phyloP scores from a whole-genome alignment of 2,888 invertebrate species.

The Linnaemya tessellans region DNA sequence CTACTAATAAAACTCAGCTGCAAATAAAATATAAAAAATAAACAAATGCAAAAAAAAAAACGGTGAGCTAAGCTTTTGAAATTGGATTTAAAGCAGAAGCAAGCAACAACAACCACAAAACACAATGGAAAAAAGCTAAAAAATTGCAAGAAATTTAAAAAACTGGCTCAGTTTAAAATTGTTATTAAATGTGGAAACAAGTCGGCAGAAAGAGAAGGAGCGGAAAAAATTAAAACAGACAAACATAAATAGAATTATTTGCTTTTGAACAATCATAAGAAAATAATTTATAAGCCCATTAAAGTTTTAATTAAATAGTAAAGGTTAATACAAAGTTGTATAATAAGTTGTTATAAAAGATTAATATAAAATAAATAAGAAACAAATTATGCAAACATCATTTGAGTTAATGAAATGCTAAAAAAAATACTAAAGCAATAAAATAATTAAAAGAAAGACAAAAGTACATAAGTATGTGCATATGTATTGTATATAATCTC shows the following conservation, averaged over 20 bases:
- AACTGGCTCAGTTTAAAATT: constrained; percentile 69
- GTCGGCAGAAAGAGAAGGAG: background rate
- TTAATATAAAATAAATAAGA: constrained; percentile 4
- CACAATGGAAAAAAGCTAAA: constrained; percentile 45
- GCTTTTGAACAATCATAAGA: background rate
- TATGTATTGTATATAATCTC: background rate
- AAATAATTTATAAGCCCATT: constrained; percentile 7
- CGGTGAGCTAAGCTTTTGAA: constrained; percentile 67
- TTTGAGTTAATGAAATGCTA: constrained; percentile 25
- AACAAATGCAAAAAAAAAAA: constrained; percentile 43
- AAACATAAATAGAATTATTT: constrained; percentile 27
- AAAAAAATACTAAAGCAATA: background rate
- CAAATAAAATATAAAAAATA: constrained; percentile 21
- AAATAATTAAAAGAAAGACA: background rate
- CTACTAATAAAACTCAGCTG: background rate
- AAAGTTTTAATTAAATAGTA: constrained; percentile 18
- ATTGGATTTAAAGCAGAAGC: constrained; percentile 43
- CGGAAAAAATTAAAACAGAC: constrained; percentile 9
- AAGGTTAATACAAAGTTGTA: constrained; percentile 55
- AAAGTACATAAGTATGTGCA: too few species aligned
- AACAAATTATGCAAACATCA: constrained; percentile 68
- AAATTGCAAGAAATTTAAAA: constrained; percentile 56
- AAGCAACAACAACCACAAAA: constrained; percentile 4
- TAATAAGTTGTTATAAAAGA: background rate
- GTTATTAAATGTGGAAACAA: constrained; percentile 62